Base-by-base conservation (phyloP, 2,797 vertebrate species). In the Rhyacichthys aspro region DNA sequence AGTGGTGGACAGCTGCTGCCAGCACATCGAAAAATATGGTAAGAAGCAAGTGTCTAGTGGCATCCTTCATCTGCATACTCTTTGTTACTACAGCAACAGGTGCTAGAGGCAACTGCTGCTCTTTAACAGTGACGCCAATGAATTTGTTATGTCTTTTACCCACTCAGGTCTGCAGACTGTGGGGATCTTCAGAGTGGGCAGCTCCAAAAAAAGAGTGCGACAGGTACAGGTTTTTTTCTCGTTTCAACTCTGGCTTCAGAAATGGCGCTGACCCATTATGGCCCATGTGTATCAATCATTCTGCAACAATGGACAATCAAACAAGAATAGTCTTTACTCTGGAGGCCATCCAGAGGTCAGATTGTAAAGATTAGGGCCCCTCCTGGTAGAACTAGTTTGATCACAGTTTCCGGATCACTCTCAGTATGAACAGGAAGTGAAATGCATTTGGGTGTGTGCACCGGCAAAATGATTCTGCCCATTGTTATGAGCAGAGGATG, bases 121-220 rank as follows among this genome's bases (percentile, higher is more conserved):
- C 32, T 18, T 55, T 8, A 28, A 9, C n/a, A 7, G 11, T 49
- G 47, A 49, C 47, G 47, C 28, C 32, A 38, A 4, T 47, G 16
- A 7, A 11, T 37, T 11, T 34, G 10, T 18, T 12, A 8, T 39
- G 15, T 18, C 1, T 1, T 0, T 55, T 55, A 11, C 67, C 12
- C n/a, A 0, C 32, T 44, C 87, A 98, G 96, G 95, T 86, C 91
- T 98, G 71, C 95, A 96, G 81, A 98, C 96, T 36, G 96, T 97
- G 58, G 96, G 96, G 63, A 98, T 98, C 89, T 98, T 98, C 78
- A 89, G 96, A 88, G 96, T 98, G 64, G 96, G 96, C 81, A 98
- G 96, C 83, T 98, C 96, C 69, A 98, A 97, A 91, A 98, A 98
- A 81, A 93, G 96, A 93, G 96, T 98, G 57, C 91, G 95, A 89